Evolutionary conservation across 2,113 vertebrate species (phyloP).

Genomic region (Neotragus moschatus): DNA sequence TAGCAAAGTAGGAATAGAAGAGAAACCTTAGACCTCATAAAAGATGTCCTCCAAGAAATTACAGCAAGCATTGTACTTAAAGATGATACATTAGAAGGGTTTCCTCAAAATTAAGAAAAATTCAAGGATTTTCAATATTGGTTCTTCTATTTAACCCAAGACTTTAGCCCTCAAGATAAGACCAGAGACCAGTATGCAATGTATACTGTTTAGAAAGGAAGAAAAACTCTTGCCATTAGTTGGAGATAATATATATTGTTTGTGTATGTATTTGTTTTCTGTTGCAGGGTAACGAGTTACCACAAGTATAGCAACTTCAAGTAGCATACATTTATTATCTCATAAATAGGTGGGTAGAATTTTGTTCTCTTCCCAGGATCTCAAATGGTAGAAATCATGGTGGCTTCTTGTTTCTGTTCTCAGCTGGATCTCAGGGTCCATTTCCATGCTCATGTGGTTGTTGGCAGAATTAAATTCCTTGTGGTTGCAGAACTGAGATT

Average conservation of each 20-base stretch:
- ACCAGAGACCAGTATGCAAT: background rate
- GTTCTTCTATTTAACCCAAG: background rate
- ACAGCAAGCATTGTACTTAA: background rate
- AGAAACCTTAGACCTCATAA: background rate
- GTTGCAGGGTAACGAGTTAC: background rate
- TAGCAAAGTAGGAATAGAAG: background rate
- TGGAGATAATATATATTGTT: background rate
- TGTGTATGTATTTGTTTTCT: background rate
- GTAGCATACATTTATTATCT: background rate
- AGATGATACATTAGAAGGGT: background rate
- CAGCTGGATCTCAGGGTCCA: background rate
- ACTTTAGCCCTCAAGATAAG: background rate
- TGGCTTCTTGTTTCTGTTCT: background rate
- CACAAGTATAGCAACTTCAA: background rate
- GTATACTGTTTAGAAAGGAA: background rate
- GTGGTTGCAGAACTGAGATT: background rate
- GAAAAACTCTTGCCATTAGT: background rate
- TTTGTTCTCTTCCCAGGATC: background rate
- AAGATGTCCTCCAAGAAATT: background rate
- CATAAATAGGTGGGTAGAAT: background rate
- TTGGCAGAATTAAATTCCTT: background rate
- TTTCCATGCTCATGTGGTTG: background rate
- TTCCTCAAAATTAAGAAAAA: background rate
- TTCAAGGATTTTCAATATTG: background rate
- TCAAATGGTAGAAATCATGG: background rate